Evolutionary conservation across 2,113 vertebrate species (phyloP).

Genomic region (Tupaia chinensis): DNA sequence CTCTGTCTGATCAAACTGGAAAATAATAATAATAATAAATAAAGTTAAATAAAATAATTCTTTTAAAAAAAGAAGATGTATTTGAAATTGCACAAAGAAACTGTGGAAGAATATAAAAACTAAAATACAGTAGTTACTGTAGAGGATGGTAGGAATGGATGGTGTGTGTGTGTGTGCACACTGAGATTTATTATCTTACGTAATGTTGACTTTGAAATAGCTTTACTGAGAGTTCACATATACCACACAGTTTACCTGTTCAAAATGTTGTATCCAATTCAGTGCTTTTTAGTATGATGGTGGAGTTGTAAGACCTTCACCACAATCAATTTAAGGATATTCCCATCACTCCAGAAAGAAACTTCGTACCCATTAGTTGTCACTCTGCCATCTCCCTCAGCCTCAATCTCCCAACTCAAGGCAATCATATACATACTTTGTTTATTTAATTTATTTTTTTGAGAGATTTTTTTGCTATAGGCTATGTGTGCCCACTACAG

Average conservation of each 20-base stretch:
- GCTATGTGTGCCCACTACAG: too few species aligned
- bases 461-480: too few species aligned
- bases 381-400: background rate
- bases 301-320: background rate
- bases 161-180: background rate
- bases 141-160: background rate
- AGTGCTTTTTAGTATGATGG: background rate
- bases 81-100: background rate
- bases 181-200: background rate
- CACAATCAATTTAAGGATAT: background rate
- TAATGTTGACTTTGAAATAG: background rate
- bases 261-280: background rate
- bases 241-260: background rate
- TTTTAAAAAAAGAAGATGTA: too few species aligned
- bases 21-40: too few species aligned
- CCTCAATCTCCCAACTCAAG: background rate
- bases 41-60: too few species aligned
- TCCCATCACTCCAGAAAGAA: background rate
- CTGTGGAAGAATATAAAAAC: background rate
- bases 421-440: background rate
- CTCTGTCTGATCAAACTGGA: too few species aligned
- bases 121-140: background rate
- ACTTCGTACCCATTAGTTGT: background rate
- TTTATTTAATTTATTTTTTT: too few species aligned
- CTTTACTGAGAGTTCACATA: constrained; percentile 13